phyloP scores from a whole-genome alignment of 2,113 vertebrate genomes.

The Calyptomena viridis region DNA sequence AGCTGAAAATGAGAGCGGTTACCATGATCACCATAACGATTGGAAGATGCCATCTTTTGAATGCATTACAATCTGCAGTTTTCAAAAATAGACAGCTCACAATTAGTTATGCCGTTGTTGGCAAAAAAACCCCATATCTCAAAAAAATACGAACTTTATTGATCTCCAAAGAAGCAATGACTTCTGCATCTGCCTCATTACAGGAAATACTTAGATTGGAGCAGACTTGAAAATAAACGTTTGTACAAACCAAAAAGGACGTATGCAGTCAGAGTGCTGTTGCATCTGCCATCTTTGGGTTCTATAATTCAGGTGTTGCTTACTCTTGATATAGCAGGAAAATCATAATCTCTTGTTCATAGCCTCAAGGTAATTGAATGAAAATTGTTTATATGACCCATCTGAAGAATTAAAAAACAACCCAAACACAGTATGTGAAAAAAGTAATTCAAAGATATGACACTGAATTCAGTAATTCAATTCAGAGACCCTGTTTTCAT shows the following conservation, averaged over 20 bases:
- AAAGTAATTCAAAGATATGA: background rate
- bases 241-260: background rate
- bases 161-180: background rate
- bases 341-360: background rate
- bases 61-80: background rate
- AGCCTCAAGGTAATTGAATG: background rate
- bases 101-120: background rate
- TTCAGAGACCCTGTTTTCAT: background rate
- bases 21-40: constrained; percentile 30
- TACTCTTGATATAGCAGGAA: background rate
- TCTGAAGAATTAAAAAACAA: background rate
- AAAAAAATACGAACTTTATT: background rate
- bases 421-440: background rate
- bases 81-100: background rate
- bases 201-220: background rate
- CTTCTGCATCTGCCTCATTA: background rate
- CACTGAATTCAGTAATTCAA: background rate
- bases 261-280: background rate
- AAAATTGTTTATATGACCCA: background rate
- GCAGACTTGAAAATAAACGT: background rate
- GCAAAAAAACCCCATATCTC: background rate
- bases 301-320: background rate
- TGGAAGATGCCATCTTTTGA: background rate
- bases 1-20: constrained; percentile 51
- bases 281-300: background rate